Evolutionary conservation across 1,140 invertebrate species (phyloP).

Genomic region (Caenorhabditis inopinata): DNA sequence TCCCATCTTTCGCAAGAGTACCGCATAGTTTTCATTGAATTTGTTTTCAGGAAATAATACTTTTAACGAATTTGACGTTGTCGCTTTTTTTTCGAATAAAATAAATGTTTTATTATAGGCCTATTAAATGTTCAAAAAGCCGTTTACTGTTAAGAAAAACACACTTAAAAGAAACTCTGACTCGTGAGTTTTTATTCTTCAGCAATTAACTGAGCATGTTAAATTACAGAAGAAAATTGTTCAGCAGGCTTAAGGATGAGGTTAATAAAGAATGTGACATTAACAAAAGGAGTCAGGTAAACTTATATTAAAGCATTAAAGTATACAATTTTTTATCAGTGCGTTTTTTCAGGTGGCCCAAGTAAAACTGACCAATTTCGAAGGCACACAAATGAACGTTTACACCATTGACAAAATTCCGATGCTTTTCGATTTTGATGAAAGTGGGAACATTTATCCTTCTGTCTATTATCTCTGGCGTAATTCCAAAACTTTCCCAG

Average conservation of each 20-base stretch:
- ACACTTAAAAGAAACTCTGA: conserved; percentile 50
- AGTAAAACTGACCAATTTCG: conserved; percentile 39
- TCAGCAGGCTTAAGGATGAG: conserved; percentile 8
- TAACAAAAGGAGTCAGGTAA: neutral
- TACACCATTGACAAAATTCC: conserved; percentile 49
- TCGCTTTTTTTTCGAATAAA: neutral
- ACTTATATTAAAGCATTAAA: neutral
- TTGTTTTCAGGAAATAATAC: neutral
- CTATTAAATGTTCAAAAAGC: conserved; percentile 50
- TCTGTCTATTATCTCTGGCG: conserved; percentile 47
- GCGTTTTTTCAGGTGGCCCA: conserved; percentile 44
- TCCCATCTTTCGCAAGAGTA: neutral
- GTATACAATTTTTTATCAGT: neutral
- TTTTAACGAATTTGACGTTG: neutral
- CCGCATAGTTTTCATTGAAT: neutral
- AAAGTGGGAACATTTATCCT: conserved; percentile 22
- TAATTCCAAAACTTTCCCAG: conserved; percentile 14
- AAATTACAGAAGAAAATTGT: conserved; percentile 42
- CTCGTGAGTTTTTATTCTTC: conserved; percentile 31
- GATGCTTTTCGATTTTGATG: conserved; percentile 49
- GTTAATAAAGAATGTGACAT: neutral
- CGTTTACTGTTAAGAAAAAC: conserved; percentile 51
- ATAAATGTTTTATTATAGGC: neutral
- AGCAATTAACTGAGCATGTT: neutral
- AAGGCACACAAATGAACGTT: conserved; percentile 31